Evolutionary conservation across 2,888 invertebrate genomes (phyloP), one percentile per base, ranked within the genome.

Genomic region (Philopedon plagiatum): DNA sequence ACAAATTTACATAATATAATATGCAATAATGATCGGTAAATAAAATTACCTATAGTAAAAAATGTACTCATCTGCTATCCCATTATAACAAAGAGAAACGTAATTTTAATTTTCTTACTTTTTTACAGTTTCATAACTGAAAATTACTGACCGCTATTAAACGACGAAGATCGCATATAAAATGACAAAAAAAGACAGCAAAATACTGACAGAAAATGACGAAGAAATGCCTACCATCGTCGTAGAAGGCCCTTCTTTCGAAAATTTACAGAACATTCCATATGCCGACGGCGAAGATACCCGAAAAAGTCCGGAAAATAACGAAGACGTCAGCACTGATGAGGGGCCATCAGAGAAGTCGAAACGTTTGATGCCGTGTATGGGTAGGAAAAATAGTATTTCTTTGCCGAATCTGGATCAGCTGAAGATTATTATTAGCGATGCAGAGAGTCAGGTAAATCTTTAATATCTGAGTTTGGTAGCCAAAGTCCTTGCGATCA

Each of bases 361-460:
- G 8, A 11, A 46, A 56, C 49, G 61, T 56, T 60, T 73, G 60
- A 73, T 74, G 39, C 56, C 71, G 3, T 76, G 78, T 5, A 81
- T 90, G 60, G 71, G 69, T n/a, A 87, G 93, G 58, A 89, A 92
- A 76, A 92, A 92, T 77, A 93, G 93, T 1, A 91, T 92, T 74
- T 93, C 94, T 1, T 88, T 94, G 87, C 94, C 94, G 2, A 89
- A 88, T 76, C 86, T 94, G 69, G 91, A 92, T 80, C 90, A 91
- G 62, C 85, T 93, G 83, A 89, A 90, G 78, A 88, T 90, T 5
- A 75, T 83, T 18, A 75, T 83, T 18, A 76, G 79, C 8, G 77
- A 79, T 60, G 29, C 23, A 19, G 70, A 69, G 8, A 9, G n/a
- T 11, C 54, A 64, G 63, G 68, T 69, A 37, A 62, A 18, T 41